Evolutionary conservation across 2,797 vertebrate genomes (phyloP).

Genomic region (Podarcis siculus): DNA sequence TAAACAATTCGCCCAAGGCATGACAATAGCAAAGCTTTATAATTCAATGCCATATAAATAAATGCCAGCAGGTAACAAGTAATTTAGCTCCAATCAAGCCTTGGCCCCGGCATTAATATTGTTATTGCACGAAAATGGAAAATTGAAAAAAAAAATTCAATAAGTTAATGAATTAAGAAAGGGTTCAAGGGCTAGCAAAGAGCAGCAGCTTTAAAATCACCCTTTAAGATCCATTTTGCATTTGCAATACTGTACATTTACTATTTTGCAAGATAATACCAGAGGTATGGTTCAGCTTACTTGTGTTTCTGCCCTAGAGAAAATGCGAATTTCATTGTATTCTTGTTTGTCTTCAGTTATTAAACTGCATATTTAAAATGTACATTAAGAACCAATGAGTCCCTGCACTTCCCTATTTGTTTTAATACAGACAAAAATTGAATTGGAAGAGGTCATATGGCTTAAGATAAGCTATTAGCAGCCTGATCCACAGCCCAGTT

Average conservation of each 20-base stretch:
- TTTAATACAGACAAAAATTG: slow-evolving; percentile 15
- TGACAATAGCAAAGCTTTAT: slow-evolving; percentile 95
- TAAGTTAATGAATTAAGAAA: slow-evolving; percentile 84
- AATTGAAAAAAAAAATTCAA: slow-evolving; percentile 83
- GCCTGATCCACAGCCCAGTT: neutral
- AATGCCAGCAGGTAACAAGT: slow-evolving; percentile 95
- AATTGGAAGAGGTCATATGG: slow-evolving; percentile 20
- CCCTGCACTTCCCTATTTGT: neutral
- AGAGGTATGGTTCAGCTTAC: slow-evolving; percentile 1
- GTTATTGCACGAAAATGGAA: slow-evolving; percentile 83
- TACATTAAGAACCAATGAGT: neutral
- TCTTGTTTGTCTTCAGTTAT: neutral
- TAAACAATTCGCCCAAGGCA: slow-evolving; percentile 97
- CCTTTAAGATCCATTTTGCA: slow-evolving; percentile 32
- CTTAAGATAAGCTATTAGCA: neutral
- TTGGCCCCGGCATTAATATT: slow-evolving; percentile 81
- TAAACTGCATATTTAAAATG: neutral
- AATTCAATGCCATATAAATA: slow-evolving; percentile 95
- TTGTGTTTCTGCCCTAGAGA: slow-evolving; percentile 48
- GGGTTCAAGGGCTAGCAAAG: slow-evolving; percentile 69
- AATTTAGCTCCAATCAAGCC: slow-evolving; percentile 87
- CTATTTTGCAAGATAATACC: slow-evolving; percentile 48
- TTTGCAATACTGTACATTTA: slow-evolving; percentile 48
- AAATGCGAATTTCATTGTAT: slow-evolving; percentile 44
- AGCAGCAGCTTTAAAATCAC: slow-evolving; percentile 61